Base-by-base conservation (phyloP, 2,113 vertebrate genomes). In the Theristicus caerulescens region DNA sequence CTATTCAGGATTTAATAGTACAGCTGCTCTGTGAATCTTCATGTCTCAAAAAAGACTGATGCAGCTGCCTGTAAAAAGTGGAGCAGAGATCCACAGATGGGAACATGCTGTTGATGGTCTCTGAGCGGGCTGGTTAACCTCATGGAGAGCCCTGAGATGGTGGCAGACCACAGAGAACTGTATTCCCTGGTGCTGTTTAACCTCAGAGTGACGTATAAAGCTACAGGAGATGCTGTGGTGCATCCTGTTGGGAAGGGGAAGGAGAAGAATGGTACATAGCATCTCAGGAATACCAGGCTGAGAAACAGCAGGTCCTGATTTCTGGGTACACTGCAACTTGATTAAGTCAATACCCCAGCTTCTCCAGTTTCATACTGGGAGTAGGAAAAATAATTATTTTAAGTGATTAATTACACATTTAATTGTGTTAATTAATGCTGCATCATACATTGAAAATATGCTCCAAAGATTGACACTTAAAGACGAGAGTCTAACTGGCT, bases 1-100 rank as follows among this genome's bases (percentile, higher is more conserved):
- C 34, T 52, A 88, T 76, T 80, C 76, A 80, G 73, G n/a, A 51
- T 69, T 76, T 76, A 62, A 70, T 73, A 88, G 91, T 38, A 61
- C 77, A 92, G 82, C 55, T 94, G 70, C 70, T 95, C 34, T 51
- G 54, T 65, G n/a, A 51, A 70, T 94, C 67, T 83, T 82, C 67
- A 16, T 24, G 59, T 94, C 80, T 92, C 82, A 83, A 79, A 85
- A 94, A 71, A 25, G 38, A 70, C 59, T 90, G 78, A 95, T 32
- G 47, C 57, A 95, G 83, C 74, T 95, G 57, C 54, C 82, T 92
- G 36, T 40, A 36, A 78, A 94, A 88, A 71, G 49, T 34, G 82
- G 55, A 76, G 57, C 82, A 52, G 66, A 27, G 27, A 44, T 55
- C 62, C n/a, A 67, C 36, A 92, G 32, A 57, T 57, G 25, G 58